Evolutionary conservation across 2,888 invertebrate species (phyloP).

Genomic region (Macrophya annulata): DNA sequence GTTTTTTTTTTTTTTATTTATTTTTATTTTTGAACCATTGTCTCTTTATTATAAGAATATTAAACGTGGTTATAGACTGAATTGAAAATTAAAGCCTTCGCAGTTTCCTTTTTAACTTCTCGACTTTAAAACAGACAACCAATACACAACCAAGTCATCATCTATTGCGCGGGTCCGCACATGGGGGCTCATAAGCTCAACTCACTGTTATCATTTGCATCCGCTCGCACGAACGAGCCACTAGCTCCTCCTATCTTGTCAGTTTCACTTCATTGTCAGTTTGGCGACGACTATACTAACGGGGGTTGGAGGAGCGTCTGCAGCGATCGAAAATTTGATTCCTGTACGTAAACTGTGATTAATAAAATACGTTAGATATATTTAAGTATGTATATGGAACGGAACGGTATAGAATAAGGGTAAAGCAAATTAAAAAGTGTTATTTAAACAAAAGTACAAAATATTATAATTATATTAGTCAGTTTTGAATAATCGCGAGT

Average conservation of each 20-base stretch:
- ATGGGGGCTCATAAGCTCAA: slow-evolving; percentile 55
- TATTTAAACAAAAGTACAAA: not conserved
- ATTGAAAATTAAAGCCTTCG: not conserved
- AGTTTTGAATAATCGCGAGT: not conserved
- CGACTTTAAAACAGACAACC: slow-evolving; percentile 39
- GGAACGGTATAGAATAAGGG: no score
- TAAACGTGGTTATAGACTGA: not conserved
- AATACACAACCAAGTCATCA: slow-evolving; percentile 39
- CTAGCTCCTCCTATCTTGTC: slow-evolving; percentile 36
- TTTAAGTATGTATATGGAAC: no score
- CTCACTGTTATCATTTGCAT: slow-evolving; percentile 56
- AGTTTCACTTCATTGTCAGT: slow-evolving; percentile 47
- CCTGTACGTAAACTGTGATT: not conserved
- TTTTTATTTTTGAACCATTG: no score
- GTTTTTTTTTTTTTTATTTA: not conserved
- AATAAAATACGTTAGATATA: no score
- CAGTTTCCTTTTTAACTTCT: slow-evolving; percentile 37
- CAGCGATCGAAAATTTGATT: not conserved
- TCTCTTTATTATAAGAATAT: not conserved
- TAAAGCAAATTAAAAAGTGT: not conserved
- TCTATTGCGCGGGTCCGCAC: slow-evolving; percentile 39
- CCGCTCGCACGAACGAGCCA: slow-evolving; percentile 36
- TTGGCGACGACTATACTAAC: not conserved
- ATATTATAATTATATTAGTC: not conserved
- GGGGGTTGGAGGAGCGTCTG: not conserved